A percentile compares a stretch with the other conserved stretches of the same genome.
phyloP scores from a whole-genome alignment of 2,888 invertebrate species.

The Rhogogaster chlorosoma region DNA sequence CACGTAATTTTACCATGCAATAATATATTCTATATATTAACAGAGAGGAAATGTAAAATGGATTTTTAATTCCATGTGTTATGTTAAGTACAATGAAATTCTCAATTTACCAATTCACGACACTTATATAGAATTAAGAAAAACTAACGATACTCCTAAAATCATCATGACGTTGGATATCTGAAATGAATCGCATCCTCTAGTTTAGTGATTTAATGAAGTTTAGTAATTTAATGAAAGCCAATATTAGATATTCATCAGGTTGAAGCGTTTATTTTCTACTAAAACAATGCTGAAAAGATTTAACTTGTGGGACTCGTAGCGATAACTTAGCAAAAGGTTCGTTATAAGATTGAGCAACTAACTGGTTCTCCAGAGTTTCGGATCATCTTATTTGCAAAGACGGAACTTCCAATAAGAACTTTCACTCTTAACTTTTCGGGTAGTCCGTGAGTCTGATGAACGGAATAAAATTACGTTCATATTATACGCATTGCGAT shows the following conservation, averaged over 20 bases:
- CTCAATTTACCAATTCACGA: not conserved
- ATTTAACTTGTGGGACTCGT: not conserved
- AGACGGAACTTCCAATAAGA: slow-evolving; percentile 4
- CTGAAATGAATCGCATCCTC: not conserved
- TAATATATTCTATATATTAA: not conserved
- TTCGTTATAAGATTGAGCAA: not conserved
- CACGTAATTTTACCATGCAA: not conserved
- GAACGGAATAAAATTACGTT: slow-evolving; percentile 29
- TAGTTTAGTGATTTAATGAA: not conserved
- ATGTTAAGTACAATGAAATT: not conserved
- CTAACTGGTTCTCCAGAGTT: slow-evolving; percentile 44
- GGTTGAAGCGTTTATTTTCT: not conserved
- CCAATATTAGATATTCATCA: not conserved
- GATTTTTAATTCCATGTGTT: not conserved
- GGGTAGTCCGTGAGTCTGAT: not conserved
- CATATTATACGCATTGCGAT: slow-evolving; percentile 12
- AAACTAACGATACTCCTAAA: not conserved
- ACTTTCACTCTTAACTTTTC: slow-evolving; percentile 29
- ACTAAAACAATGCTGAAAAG: not conserved
- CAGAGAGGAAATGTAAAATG: not conserved
- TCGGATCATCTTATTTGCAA: slow-evolving; percentile 37
- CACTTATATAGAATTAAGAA: not conserved
- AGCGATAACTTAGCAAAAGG: slow-evolving; percentile 7
- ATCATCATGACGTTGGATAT: not conserved
- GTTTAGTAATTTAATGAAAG: not conserved